phyloP scores from a whole-genome alignment of 1,140 invertebrate species.

The Akabosia matsudoensis region DNA sequence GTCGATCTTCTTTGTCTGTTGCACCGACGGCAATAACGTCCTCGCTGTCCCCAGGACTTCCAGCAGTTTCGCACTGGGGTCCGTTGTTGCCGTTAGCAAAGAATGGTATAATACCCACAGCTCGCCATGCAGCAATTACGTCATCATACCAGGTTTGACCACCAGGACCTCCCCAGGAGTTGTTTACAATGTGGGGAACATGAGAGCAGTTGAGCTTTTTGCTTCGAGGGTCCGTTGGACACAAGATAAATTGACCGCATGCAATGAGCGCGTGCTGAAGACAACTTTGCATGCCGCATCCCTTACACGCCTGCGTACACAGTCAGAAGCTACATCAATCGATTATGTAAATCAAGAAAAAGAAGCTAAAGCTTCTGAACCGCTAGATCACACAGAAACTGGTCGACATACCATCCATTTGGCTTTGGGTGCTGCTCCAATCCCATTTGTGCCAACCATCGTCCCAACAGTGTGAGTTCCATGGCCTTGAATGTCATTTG shows the following conservation, averaged over 20 bases:
- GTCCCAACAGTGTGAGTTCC: constrained; percentile 34
- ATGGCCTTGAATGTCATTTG: constrained; percentile 34
- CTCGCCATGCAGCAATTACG: constrained; percentile 6
- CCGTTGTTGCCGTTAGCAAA: constrained; percentile 27
- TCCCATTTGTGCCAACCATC: background rate
- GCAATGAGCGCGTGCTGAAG: background rate
- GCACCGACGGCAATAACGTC: constrained; percentile 24
- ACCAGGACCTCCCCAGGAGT: constrained; percentile 28
- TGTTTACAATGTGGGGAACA: constrained; percentile 30
- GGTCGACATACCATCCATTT: constrained; percentile 28
- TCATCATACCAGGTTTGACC: background rate
- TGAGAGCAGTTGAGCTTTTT: constrained; percentile 24
- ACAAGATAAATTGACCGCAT: constrained; percentile 35
- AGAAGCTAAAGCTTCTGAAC: no score
- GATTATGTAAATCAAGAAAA: background rate
- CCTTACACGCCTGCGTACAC: constrained; percentile 28
- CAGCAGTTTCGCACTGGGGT: background rate
- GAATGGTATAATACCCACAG: constrained; percentile 19
- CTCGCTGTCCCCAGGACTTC: constrained; percentile 16
- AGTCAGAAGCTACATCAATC: background rate
- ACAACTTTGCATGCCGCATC: background rate
- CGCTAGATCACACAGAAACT: background rate
- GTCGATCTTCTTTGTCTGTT: background rate
- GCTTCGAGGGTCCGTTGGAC: constrained; percentile 31
- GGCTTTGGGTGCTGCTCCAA: constrained; percentile 32